Conservation (phyloP, 92 coral and sea anemone species). For the Bergia puertoricense region DNA sequence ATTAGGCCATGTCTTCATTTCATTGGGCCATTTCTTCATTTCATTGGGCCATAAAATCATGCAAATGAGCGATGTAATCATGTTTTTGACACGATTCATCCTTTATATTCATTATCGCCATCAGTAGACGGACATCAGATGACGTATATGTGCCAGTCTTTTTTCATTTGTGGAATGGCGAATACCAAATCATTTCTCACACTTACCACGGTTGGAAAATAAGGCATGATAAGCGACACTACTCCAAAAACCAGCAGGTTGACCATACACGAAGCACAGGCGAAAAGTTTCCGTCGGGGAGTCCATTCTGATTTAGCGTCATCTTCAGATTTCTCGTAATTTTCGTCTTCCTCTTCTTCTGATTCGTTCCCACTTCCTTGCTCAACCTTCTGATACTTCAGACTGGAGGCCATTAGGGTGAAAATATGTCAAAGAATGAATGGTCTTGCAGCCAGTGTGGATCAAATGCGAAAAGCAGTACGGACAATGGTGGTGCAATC, state of each 20-base stretch:
- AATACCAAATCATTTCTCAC: neutral
- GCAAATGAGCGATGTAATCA: too few relatives aligned
- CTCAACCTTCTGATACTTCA: neutral
- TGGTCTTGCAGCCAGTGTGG: neutral
- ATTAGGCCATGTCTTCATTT: too few relatives aligned
- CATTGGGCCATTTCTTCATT: too few relatives aligned
- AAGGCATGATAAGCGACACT: neutral
- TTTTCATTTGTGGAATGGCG: too few relatives aligned
- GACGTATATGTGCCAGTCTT: too few relatives aligned
- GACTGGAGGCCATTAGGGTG: neutral
- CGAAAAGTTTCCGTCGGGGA: neutral
- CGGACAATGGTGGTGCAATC: neutral
- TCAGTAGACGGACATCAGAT: too few relatives aligned
- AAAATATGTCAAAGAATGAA: neutral
- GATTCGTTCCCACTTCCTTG: neutral
- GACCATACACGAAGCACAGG: neutral
- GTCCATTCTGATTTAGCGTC: neutral
- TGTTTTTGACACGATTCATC: too few relatives aligned
- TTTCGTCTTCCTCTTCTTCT: neutral
- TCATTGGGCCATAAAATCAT: too few relatives aligned
- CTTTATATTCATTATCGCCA: too few relatives aligned
- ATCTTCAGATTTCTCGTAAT: neutral
- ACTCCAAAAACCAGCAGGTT: neutral
- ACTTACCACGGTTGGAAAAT: slow-evolving; percentile 2
- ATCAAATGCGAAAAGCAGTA: too few relatives aligned